A percentile compares a stretch with the other conserved stretches of the same genome.
These are phyloP conservation scores for Garrulus glandarius DNA, from an alignment of 2,797 vertebrate genomes.

Conservation along the genomic window DNA sequence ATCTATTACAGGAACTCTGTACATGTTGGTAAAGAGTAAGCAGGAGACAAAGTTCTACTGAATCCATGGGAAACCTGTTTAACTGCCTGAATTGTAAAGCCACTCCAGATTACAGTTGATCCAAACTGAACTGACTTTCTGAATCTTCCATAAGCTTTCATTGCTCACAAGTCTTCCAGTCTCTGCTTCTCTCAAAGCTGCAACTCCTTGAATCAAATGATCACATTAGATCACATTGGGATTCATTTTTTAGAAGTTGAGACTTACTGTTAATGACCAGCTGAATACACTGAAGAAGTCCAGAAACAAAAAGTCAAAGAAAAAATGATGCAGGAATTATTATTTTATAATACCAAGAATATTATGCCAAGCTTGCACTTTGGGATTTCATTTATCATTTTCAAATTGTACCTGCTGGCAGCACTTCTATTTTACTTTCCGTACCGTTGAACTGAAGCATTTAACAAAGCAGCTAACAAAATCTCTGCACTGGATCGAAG, in stretches of 20 bases:
- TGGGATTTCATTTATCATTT: not conserved
- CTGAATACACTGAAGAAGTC: not conserved
- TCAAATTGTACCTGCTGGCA: not conserved
- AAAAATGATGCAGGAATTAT: not conserved
- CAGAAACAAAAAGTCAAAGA: not conserved
- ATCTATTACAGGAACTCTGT: not conserved
- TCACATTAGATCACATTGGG: not conserved
- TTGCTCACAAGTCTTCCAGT: not conserved
- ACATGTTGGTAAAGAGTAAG: not conserved
- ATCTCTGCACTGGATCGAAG: not conserved
- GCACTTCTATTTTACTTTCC: not conserved
- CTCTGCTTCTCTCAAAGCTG: not conserved
- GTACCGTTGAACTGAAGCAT: not conserved
- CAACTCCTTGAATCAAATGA: not conserved
- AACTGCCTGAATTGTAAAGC: not conserved
- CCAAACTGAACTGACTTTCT: not conserved
- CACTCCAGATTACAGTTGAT: not conserved
- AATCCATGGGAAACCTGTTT: not conserved
- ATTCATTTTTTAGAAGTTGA: not conserved
- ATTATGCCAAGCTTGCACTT: not conserved
- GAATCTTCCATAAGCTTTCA: not conserved
- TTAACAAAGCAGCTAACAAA: not conserved
- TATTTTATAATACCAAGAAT: not conserved
- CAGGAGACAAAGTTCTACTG: not conserved
- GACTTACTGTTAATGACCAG: not conserved